These are phyloP conservation scores for Drosophila testacea DNA, from an alignment of 2,888 invertebrate genomes.

Conservation along the genomic window DNA sequence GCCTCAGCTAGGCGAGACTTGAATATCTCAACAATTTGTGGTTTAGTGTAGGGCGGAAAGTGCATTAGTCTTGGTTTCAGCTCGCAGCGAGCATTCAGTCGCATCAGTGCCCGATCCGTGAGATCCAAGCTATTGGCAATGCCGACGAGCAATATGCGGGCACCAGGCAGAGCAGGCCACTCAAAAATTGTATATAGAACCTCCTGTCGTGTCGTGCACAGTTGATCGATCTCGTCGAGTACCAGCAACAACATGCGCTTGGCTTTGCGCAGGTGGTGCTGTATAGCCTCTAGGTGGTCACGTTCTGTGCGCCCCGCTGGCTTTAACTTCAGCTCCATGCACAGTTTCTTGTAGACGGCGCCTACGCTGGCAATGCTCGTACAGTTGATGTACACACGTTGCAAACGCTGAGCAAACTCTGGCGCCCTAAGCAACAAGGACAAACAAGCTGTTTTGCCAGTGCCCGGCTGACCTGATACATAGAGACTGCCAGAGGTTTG, in stretches of 20 bases:
- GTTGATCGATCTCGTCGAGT: conserved; percentile 97
- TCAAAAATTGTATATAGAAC: conserved; percentile 97
- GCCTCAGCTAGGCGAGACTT: conserved; percentile 90
- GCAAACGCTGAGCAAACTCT: conserved; percentile 86
- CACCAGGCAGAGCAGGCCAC: conserved; percentile 91
- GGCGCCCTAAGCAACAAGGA: conserved; percentile 89
- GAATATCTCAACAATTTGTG: conserved; percentile 95
- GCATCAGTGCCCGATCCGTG: conserved; percentile 94
- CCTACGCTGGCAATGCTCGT: conserved; percentile 94
- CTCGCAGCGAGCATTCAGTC: conserved; percentile 92
- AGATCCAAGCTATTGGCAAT: conserved; percentile 98
- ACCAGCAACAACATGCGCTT: conserved; percentile 92
- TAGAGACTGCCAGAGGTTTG: conserved; percentile 93
- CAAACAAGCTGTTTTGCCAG: conserved; percentile 96
- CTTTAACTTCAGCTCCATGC: conserved; percentile 89
- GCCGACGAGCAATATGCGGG: conserved; percentile 93
- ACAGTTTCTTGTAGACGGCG: conserved; percentile 92
- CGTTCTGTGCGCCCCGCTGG: conserved; percentile 88
- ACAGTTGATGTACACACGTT: conserved; percentile 91
- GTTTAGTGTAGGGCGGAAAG: conserved; percentile 96
- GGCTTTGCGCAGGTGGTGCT: conserved; percentile 88
- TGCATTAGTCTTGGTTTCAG: conserved; percentile 92
- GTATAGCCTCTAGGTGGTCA: conserved; percentile 88
- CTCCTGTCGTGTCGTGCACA: conserved; percentile 92
- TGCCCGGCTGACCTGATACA: conserved; percentile 98